Evolutionary conservation across 37 sponge, comb jelly and placozoan genomes (phyloP), one percentile per base, ranked within the genome.

Genomic region (Eunapius fragilis): DNA sequence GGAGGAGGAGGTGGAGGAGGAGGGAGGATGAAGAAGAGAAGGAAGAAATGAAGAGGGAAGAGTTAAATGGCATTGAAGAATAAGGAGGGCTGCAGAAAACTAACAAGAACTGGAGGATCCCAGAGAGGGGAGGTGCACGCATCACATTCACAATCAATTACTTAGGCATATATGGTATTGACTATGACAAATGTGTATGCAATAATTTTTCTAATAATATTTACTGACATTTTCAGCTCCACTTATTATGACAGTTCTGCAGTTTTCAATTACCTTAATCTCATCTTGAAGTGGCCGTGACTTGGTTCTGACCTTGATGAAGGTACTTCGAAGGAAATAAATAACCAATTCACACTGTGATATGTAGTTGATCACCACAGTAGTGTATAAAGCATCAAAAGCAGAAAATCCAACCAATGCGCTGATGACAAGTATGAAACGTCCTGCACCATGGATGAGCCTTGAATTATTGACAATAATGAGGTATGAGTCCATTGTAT

Each of bases 301-400:
- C 76, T 90, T 90, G 47, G 49, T 79, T 45, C 7, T 50, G 26
- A 90, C 83, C 30, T 82, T 88, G 22, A 91, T 89, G 0, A 50
- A 71, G 67, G 91, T 83, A 75, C 77, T 82, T 12, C 67, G 28
- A 30, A 94, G 86, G 76, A 75, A 86, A 77, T 69, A 81, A 9
- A 75, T 85, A 24, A 94, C 37, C 36, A 94, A 89, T 72, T 94
- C 89, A 26, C 91, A 79, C 76, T 94, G 89, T 3, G 80, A 88
- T 30, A n/a, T 35, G 76, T 91, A 94, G 49, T 72, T 91, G 50
- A 91, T 75, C 68, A 94, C 87, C 72, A 91, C 92, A 19, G 88
- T 89, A n/a, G 88, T 36, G 77, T 94, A 94, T 48, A 91, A 75
- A 19, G 91, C 73, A 83, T 94, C 95, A 78, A 94, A 91, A n/a